A percentile compares a stretch with the other conserved stretches of the same genome.
These are phyloP conservation scores for Sphenopsis melanotis DNA, from an alignment of 2,797 vertebrate species.

Conservation along the genomic window DNA sequence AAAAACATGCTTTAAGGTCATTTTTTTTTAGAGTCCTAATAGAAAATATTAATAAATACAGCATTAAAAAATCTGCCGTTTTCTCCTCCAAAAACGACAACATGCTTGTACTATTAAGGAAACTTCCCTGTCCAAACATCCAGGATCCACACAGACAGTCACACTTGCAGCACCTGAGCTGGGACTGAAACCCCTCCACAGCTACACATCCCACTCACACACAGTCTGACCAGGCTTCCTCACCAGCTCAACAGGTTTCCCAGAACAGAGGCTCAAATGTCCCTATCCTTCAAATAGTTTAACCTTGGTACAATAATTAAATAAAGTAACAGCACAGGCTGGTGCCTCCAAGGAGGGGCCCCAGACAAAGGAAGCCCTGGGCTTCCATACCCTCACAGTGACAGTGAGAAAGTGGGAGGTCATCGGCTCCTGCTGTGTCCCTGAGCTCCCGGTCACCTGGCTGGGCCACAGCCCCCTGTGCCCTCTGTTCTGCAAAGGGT, in stretches of 20 bases:
- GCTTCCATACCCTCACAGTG: not conserved
- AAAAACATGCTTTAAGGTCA: not conserved
- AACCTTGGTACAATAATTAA: not conserved
- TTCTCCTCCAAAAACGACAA: not conserved
- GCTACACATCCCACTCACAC: no score
- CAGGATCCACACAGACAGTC: not conserved
- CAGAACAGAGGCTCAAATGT: not conserved
- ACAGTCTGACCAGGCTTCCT: not conserved
- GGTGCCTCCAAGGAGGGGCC: not conserved
- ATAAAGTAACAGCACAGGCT: not conserved
- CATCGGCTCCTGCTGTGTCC: accelerated
- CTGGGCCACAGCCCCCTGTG: not conserved
- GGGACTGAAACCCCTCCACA: accelerated
- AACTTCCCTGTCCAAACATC: accelerated
- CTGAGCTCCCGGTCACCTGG: accelerated
- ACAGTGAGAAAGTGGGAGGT: not conserved
- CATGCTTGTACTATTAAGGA: not conserved
- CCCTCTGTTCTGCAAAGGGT: not conserved
- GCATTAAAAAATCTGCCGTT: not conserved
- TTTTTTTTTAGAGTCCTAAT: not conserved
- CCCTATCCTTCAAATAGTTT: not conserved
- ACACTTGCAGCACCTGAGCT: no score
- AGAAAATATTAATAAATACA: not conserved
- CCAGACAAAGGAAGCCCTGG: not conserved
- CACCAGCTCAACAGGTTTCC: accelerated